These are phyloP conservation scores for Potamarius usumacintae DNA, from an alignment of 2,113 vertebrate species.

Conservation along the genomic window DNA sequence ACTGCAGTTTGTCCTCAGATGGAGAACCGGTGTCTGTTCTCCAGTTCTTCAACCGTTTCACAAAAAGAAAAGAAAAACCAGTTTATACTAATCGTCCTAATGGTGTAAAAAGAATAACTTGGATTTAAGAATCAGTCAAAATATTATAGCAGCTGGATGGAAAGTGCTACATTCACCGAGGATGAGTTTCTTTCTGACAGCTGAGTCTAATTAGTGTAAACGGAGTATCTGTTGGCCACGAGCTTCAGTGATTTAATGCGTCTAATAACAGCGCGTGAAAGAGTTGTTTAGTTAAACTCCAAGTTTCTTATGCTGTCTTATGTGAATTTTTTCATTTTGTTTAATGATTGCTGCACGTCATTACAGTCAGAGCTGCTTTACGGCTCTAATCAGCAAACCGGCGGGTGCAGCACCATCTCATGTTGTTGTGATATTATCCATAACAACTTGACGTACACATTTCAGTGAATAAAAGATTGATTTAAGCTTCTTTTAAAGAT, in stretches of 20 bases:
- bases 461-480: no score
- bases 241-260: constrained; percentile 25
- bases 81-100: background rate
- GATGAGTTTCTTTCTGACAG: constrained; percentile 27
- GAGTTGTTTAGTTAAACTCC: constrained; percentile 31
- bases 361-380: constrained; percentile 29
- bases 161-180: constrained; percentile 10
- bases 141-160: constrained; percentile 16
- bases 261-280: constrained; percentile 34
- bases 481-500: background rate
- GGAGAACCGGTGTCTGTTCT: background rate
- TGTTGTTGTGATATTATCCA: no score
- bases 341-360: constrained; percentile 28
- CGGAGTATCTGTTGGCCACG: constrained; percentile 30
- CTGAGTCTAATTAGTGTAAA: constrained; percentile 41
- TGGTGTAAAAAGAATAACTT: background rate
- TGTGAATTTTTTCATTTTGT: constrained; percentile 33
- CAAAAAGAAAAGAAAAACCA: background rate
- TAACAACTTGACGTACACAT: no score
- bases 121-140: constrained; percentile 2
- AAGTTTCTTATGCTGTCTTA: background rate
- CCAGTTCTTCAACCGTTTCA: background rate
- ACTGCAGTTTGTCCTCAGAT: no score
- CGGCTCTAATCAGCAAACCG: background rate
- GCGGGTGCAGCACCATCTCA: background rate